A percentile compares a stretch with the other conserved stretches of the same genome.
Evolutionary conservation across 2,888 invertebrate genomes (phyloP).

Genomic region (Drosophila siamana): DNA sequence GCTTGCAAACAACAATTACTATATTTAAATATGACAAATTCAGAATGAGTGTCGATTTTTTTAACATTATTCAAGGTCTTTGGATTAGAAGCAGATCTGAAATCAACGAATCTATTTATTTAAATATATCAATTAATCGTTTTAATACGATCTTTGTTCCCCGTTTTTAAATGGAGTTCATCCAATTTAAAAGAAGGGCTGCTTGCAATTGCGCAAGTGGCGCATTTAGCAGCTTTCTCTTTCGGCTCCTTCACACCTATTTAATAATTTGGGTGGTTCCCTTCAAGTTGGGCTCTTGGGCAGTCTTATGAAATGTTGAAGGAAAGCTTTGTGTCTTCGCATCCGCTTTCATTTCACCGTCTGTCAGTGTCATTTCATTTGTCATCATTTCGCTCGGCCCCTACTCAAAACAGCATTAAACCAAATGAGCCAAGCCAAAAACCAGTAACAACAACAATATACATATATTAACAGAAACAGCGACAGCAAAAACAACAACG

Average conservation of each 20-base stretch:
- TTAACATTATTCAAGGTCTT: too few relatives aligned
- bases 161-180: background rate
- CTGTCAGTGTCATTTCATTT: constrained; percentile 46
- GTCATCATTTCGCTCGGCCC: constrained; percentile 42
- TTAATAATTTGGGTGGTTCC: background rate
- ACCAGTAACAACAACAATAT: constrained; percentile 29
- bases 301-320: constrained; percentile 13
- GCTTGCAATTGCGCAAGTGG: background rate
- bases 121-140: too few relatives aligned
- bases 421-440: constrained; percentile 66
- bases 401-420: constrained; percentile 63
- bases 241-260: constrained; percentile 1
- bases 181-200: background rate
- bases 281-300: background rate
- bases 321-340: constrained; percentile 27
- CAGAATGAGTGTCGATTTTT: too few relatives aligned
- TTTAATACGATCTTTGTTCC: too few relatives aligned
- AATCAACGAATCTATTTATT: too few relatives aligned
- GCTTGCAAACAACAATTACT: too few relatives aligned
- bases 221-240: constrained; percentile 10
- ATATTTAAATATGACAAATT: too few relatives aligned
- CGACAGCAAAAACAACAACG: constrained; percentile 34
- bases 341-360: constrained; percentile 50
- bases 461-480: constrained; percentile 24
- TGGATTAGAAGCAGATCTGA: too few relatives aligned